Evolutionary conservation across 2,888 invertebrate species (phyloP), one percentile per base, ranked within the genome.

Genomic region (Ctenicera cuprea): DNA sequence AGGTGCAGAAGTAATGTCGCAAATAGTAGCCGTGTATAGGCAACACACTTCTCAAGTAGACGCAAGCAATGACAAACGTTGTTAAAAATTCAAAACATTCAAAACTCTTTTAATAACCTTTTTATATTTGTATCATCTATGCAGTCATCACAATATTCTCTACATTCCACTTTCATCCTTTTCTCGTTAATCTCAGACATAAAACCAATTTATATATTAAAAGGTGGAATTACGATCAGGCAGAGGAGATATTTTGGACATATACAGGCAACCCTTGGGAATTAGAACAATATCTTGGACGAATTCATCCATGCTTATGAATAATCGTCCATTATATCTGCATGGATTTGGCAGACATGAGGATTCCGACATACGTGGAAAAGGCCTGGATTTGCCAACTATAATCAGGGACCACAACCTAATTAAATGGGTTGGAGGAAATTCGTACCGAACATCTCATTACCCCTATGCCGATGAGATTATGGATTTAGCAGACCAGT

Each of bases 401-500:
- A 92, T 97, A 84, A 92, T 95, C 1, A 94, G 96, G 82, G 99
- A 99, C 86, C 95, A 98, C 85, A 97, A 97, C 85, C 89, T 99
- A 73, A 90, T 99, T 61, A 93, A 94, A 85, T 99, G 99, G 99
- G 90, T 97, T 67, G 98, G 98, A 0, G 98, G 95, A 0, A 99
- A 98, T 87, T 92, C 95, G 0, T 98, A 97, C 88, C 91, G 98
- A 26, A 99, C 99, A 0, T 98, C 98, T 0, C 99, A 99, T 87
- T 99, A 99, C 87, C 99, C 99, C 0, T 99, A 99, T 86, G 97
- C 98, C 0, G 98, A 99, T 81, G 98, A 99, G 87, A 94, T 98
- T 63, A 95, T 98, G 91, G 95, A 97, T 83, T 90, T 97, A 84
- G 97, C 97, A 0, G 98, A 99, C 85, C 92, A 94, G 81, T 90